Percentiles rank a stretch among this genome's conserved stretches.
phyloP scores from a whole-genome alignment of 2,888 invertebrate species.

The Pandemis cinnamomeana region DNA sequence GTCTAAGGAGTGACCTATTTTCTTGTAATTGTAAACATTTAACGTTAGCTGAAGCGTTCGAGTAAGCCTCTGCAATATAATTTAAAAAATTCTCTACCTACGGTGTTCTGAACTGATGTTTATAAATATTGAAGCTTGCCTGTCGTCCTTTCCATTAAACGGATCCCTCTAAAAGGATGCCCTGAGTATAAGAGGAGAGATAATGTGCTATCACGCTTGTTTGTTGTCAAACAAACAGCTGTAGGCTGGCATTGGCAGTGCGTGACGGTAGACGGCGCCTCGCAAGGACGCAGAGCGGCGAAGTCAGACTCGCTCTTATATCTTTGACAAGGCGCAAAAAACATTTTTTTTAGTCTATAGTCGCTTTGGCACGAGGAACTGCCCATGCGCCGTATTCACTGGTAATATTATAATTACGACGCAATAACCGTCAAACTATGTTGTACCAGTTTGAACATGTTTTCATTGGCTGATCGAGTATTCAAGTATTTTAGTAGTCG shows the following conservation, averaged over 20 bases:
- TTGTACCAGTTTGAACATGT: conserved; percentile 26
- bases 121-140: conserved; percentile 29
- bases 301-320: conserved; percentile 53
- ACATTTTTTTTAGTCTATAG: conserved; percentile 27
- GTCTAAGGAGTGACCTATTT: conserved; percentile 12
- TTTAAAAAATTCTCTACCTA: background rate
- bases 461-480: conserved; percentile 19
- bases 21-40: background rate
- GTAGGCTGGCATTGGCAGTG: conserved; percentile 59
- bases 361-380: conserved; percentile 33
- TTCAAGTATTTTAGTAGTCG: conserved; percentile 1
- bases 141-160: conserved; percentile 16
- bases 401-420: conserved; percentile 34
- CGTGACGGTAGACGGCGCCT: conserved; percentile 65
- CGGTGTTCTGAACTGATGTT: conserved; percentile 11
- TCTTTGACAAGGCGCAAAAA: conserved; percentile 47
- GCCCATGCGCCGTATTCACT: conserved; percentile 21
- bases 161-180: conserved; percentile 28
- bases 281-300: conserved; percentile 65
- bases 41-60: background rate
- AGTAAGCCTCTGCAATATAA: background rate
- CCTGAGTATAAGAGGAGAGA: conserved; percentile 44
- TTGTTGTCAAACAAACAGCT: conserved; percentile 78
- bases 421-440: conserved; percentile 42
- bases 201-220: conserved; percentile 55